phyloP scores from a whole-genome alignment of 2,113 vertebrate species.

The Thamnophis sirtalis region DNA sequence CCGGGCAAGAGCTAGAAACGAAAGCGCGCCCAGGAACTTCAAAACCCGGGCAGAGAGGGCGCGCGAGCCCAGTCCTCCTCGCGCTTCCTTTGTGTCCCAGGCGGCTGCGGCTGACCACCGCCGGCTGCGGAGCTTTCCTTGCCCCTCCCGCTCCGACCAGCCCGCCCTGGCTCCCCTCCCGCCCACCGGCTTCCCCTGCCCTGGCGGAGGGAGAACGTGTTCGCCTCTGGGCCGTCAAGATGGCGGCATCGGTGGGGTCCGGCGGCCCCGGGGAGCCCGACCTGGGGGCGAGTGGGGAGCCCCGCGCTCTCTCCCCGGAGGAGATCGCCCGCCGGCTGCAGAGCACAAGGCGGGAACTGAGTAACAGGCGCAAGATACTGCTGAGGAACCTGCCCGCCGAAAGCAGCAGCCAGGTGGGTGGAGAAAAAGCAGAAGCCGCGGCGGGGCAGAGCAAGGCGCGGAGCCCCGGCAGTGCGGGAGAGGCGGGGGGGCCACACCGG shows the following conservation, averaged over 20 bases:
- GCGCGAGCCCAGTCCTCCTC: not conserved
- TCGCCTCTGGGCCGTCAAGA: slow-evolving; percentile 31
- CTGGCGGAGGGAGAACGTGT: not conserved
- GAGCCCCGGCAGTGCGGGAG: not conserved
- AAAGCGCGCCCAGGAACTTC: not conserved
- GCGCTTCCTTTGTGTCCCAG: not conserved
- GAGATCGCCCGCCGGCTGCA: slow-evolving; percentile 81
- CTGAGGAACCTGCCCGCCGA: slow-evolving; percentile 89
- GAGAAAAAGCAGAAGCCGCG: not conserved
- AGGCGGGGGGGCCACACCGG: too few species aligned
- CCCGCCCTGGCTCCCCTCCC: not conserved
- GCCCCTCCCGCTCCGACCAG: not conserved
- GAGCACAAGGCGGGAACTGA: slow-evolving; percentile 83
- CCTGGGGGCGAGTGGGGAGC: slow-evolving; percentile 46
- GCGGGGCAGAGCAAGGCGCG: not conserved
- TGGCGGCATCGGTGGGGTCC: slow-evolving; percentile 57
- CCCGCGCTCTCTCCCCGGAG: slow-evolving; percentile 65
- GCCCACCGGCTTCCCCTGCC: not conserved
- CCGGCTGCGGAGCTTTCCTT: not conserved
- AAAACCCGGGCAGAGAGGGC: not conserved
- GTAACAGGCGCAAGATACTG: slow-evolving; percentile 93
- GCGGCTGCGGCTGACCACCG: not conserved
- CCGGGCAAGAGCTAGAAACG: not conserved
- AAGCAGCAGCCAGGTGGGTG: slow-evolving; percentile 84
- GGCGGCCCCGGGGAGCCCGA: slow-evolving; percentile 55